Base-by-base conservation (phyloP, 2,113 vertebrate genomes). In the Caloenas nicobarica region DNA sequence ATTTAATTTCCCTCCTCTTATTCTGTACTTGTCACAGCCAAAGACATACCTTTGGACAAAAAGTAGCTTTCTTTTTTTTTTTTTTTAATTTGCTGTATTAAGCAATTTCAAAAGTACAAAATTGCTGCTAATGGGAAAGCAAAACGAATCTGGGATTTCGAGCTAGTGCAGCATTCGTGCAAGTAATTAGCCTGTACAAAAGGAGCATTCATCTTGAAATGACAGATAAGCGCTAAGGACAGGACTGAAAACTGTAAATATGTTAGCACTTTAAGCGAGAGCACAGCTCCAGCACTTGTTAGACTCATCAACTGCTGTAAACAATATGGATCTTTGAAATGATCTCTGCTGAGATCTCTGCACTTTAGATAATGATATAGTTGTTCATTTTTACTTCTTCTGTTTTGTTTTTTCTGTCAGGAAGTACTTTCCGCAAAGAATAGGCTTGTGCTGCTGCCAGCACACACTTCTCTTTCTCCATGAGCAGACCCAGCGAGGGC, bases 111-210 rank as follows among this genome's bases (percentile, higher is more conserved):
- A 92, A 96, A 95, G 89, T 91, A 85, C 70, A 88, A 86, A 94
- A 96, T 78, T 92, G 78, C 93, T 95, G 80, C 92, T 96, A 95
- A 94, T 96, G 68, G 91, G 91, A 71, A 94, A 93, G 91, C 2
- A 40, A 95, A 97, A 97, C 92, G 95, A 96, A 97, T 97, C 88
- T 89, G 94, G 88, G 96, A 69, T 97, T 97, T 97, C 90, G 93
- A 96, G 95, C 96, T 81, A 24, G 86, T 85, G 74, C 83, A 94
- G 94, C 91, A 26, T 97, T 97, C 89, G 61, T 93, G 96, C 95
- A 96, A 93, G 95, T 98, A 96, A 97, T 96, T 94, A 98, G 89
- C 57, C 68, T 86, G 64, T 88, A 94, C 95, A 96, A 97, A 97
- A 96, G 94, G 95, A 96, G 95, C 88, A 80, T 95, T 97, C 95